Base-by-base conservation (phyloP, 2,797 vertebrate genomes). In the Enteromius thamalakanensis region DNA sequence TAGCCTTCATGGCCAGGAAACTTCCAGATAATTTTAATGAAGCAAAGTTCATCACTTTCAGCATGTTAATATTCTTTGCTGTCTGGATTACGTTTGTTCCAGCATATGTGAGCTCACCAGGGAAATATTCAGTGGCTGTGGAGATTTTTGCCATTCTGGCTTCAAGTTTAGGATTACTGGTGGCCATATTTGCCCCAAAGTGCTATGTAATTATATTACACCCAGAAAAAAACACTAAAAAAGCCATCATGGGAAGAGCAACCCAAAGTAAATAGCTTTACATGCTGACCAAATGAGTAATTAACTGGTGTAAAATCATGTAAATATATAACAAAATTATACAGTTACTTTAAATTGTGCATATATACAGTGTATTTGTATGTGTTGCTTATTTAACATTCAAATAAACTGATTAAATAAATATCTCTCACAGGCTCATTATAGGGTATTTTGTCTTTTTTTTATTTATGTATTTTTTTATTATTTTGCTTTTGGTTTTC, bases 11-110 rank as follows among this genome's bases (percentile, higher is more conserved):
- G 29, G 93, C 92, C 17, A 87, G 93, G 42, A 94, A 94, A 69
- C 92, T 94, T 17, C 94, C 93, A 0, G 92, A 94, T 86, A 92
- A 93, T 86, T 94, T 94, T 81, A 94, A 94, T 29, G 94, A 94
- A 82, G 92, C 91, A 76, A 93, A 94, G 67, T 90, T 94, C 76
- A 95, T 95, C 87, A 94, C 94, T 70, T 94, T 94, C 83, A 94
- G 93, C 86, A 94, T 94, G 94, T 23, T 95, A 85, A 92, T 93
- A 26, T 94, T 95, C 90, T 94, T 92, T 68, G 92, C 92, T 19
- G 93, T 94, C 9, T 94, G 93, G 93, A 88, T 93, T 29, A 85
- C 92, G 0, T 93, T 94, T 76, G 84, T 93, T 7, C 94, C 94
- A 19, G 92, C 93, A 26, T 94, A 94, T 21, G 75, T 90, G 58